Evolutionary conservation across 2,113 vertebrate genomes (phyloP).

Genomic region (Callipepla californica): DNA sequence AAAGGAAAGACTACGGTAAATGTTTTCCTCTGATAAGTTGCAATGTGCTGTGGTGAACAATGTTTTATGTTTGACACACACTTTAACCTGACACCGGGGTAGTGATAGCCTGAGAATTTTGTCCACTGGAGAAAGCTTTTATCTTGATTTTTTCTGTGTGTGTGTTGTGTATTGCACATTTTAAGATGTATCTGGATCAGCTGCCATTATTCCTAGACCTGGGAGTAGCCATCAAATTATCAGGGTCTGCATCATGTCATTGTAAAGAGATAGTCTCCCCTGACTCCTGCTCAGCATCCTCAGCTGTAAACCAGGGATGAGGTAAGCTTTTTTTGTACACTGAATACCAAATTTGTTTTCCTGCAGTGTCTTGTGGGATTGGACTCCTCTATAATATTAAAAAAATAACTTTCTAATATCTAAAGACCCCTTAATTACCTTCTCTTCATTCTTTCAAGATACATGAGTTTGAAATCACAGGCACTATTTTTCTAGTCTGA

Average conservation of each 20-base stretch:
- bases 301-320: neutral
- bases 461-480: neutral
- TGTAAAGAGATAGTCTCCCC: constrained; percentile 35
- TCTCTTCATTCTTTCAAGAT: neutral
- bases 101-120: constrained; percentile 40
- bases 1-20: neutral
- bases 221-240: constrained; percentile 63
- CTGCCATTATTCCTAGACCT: constrained; percentile 36
- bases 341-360: neutral
- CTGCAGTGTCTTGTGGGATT: neutral
- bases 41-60: neutral
- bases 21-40: neutral
- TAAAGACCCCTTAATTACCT: neutral
- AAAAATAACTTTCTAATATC: neutral
- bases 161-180: constrained; percentile 47
- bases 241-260: constrained; percentile 45
- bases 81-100: constrained; percentile 40
- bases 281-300: constrained; percentile 26
- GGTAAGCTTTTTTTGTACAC: neutral
- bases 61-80: constrained; percentile 52
- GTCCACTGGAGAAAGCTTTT: constrained; percentile 59
- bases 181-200: constrained; percentile 55
- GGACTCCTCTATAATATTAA: neutral
- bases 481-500: neutral
- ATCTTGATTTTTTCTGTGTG: constrained; percentile 43